Evolutionary conservation across 2,113 vertebrate species (phyloP).

Genomic region (Salvelinus namaycush): DNA sequence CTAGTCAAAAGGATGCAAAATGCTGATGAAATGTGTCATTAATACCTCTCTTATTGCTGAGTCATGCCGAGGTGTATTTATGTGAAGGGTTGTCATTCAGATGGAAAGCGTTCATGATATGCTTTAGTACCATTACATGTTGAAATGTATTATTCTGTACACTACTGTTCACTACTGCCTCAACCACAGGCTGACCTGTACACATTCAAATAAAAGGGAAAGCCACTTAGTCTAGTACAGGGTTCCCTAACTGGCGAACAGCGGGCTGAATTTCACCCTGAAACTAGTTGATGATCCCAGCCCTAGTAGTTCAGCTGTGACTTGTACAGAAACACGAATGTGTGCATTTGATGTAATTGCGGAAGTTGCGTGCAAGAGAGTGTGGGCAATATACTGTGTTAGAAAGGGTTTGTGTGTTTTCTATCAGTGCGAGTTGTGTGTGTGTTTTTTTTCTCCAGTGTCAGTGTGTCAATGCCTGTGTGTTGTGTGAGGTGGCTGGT

Average conservation of each 20-base stretch:
- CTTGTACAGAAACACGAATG: neutral
- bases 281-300: no score
- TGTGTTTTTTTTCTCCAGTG: neutral
- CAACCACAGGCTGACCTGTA: neutral
- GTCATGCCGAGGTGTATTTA: neutral
- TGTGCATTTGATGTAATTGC: neutral
- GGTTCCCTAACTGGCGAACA: no score
- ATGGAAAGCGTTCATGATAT: neutral
- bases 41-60: conserved; percentile 31
- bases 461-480: neutral
- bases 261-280: no score
- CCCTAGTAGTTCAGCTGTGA: no score
- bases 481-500: conserved; percentile 33
- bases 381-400: neutral
- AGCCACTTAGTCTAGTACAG: no score
- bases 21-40: conserved; percentile 35
- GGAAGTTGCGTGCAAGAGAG: neutral
- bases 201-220: no score
- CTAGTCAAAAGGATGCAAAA: conserved; percentile 9
- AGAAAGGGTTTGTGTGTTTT: neutral
- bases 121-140: neutral
- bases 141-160: neutral
- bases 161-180: neutral
- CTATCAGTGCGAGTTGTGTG: conserved; percentile 24
- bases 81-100: neutral